Evolutionary conservation across 2,113 vertebrate species (phyloP).

Genomic region (Tylochromis polylepis): DNA sequence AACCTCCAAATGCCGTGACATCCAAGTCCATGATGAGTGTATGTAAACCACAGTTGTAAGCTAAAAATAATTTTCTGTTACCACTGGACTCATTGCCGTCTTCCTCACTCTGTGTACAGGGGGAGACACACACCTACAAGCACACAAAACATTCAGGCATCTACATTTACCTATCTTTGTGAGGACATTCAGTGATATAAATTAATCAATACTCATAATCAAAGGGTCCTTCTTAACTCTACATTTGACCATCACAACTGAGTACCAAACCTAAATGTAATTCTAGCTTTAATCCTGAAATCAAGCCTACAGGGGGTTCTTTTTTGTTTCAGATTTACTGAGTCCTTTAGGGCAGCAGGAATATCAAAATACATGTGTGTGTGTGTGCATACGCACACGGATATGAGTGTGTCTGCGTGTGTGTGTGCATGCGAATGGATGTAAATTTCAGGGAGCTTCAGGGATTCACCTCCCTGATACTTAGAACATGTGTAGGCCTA

Average conservation of each 20-base stretch:
- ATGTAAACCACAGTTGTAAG: not conserved
- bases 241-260: not conserved
- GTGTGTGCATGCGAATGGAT: too few relatives aligned
- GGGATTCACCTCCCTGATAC: too few relatives aligned
- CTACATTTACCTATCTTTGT: not conserved
- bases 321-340: not conserved
- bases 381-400: not conserved
- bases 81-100: not conserved
- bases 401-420: not conserved
- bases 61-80: not conserved
- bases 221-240: not conserved
- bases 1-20: not conserved
- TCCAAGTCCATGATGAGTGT: not conserved
- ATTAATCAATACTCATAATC: not conserved
- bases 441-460: too few relatives aligned
- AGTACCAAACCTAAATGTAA: not conserved
- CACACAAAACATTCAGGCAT: not conserved
- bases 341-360: not conserved
- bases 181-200: not conserved
- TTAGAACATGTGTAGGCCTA: too few relatives aligned
- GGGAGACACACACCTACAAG: not conserved
- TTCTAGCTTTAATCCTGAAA: not conserved
- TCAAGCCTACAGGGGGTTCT: not conserved
- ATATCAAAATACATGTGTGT: not conserved
- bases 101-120: not conserved